Conservation (phyloP, 2,113 vertebrate genomes). For the Daphoenositta chrysoptera region DNA sequence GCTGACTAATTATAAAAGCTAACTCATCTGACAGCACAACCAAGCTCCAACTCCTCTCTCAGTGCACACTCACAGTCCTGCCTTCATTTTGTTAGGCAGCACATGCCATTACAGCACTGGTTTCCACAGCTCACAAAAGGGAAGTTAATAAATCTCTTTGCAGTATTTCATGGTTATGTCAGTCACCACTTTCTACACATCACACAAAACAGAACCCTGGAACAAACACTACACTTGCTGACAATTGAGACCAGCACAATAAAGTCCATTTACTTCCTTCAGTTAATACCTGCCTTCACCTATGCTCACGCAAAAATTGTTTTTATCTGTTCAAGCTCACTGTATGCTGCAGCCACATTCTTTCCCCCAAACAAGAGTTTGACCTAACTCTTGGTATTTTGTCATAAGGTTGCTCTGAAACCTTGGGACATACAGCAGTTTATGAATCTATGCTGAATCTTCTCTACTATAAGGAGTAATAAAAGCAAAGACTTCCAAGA, state of each 20-base stretch:
- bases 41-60: neutral
- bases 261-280: neutral
- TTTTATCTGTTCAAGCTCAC: neutral
- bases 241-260: neutral
- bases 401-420: neutral
- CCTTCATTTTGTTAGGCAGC: neutral
- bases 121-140: slow-evolving; percentile 6
- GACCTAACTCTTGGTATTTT: neutral
- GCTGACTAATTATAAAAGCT: neutral
- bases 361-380: neutral
- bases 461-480: neutral
- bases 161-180: neutral
- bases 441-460: neutral
- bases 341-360: neutral
- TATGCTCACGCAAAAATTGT: neutral
- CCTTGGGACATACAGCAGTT: neutral
- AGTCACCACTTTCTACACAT: neutral
- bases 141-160: neutral
- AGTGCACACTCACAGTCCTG: neutral
- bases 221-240: neutral
- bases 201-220: neutral
- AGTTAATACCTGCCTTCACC: neutral
- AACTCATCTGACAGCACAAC: neutral
- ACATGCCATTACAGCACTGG: neutral
- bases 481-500: slow-evolving; percentile 47